Evolutionary conservation across 2,113 vertebrate genomes (phyloP).

Genomic region (Dromas ardeola): DNA sequence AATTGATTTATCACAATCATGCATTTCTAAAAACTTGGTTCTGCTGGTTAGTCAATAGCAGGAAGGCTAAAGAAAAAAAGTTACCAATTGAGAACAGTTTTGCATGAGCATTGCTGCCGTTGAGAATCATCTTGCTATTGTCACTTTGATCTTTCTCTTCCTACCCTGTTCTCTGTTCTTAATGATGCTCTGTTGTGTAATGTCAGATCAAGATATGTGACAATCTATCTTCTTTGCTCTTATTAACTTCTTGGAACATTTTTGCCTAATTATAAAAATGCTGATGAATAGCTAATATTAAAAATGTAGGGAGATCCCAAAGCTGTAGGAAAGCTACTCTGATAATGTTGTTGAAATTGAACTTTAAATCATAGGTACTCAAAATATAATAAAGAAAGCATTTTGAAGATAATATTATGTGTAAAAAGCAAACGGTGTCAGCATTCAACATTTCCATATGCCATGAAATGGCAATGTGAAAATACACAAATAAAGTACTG

Average conservation of each 20-base stretch:
- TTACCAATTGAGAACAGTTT: not conserved
- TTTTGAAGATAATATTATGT: not conserved
- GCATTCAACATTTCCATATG: not conserved
- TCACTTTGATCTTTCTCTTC: not conserved
- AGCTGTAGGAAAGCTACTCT: not conserved
- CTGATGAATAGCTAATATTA: not conserved
- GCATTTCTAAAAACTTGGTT: not conserved
- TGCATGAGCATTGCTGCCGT: not conserved
- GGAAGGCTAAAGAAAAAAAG: not conserved
- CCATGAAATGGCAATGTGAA: not conserved
- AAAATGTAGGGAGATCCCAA: not conserved
- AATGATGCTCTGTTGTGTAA: not conserved
- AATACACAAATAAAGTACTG: not conserved
- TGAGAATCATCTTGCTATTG: not conserved
- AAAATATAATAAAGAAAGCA: not conserved
- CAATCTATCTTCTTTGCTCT: not conserved
- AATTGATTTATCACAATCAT: not conserved
- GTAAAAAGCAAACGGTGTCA: not conserved
- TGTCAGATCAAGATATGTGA: not conserved
- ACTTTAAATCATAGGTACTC: not conserved
- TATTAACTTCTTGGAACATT: not conserved
- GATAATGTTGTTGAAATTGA: not conserved
- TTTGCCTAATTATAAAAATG: not conserved
- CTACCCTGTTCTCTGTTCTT: not conserved
- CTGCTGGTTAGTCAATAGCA: not conserved